Base-by-base conservation (phyloP, 2,113 vertebrate species). In the Ancistrus triradiatus region DNA sequence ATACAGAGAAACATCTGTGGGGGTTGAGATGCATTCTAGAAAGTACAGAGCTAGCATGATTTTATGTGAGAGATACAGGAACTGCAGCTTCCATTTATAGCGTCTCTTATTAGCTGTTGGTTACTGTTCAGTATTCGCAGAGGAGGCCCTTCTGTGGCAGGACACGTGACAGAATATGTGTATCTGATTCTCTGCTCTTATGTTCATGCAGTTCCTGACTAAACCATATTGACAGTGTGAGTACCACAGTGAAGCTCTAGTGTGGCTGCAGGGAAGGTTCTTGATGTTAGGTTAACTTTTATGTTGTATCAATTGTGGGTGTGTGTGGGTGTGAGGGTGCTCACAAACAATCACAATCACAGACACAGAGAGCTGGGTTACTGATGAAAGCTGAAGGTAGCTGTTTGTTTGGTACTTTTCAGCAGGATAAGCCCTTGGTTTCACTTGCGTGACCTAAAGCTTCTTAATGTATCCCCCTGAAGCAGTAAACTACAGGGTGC, bases 251-350 rank as follows among this genome's bases (percentile, higher is more conserved):
- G 40, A 65, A 25, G 25, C 40, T 57, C 6, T 15, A 9, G n/a
- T 33, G 40, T 47, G 40, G 35, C 60, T 63, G 24, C 13, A 63
- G 4, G 13, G 13, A 63, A 42, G 22, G 21, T 22, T 37, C n/a
- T 35, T 65, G 27, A 65, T 64, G 17, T 57, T 66, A n/a, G 27
- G 42, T 56, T 63, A 31, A 52, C 28, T 14, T 37, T 48, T 37
- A 10, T 47, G 27, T 35, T 52, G n/a, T n/a, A 18, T 42, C 22
- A 46, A 25, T 21, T 40, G n/a, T 60, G 17, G 15, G 21, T 44
- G 2, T 27, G 15, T 22, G 19, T 35, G 31, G 40, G 48, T 19
- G 18, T 35, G 15, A 25, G 35, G 19, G 35, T 7, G 18, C 2
- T 14, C 27, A 7, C 33, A 7, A 7, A 24, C 25, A 17, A 27